Evolutionary conservation across 2,888 invertebrate species (phyloP).

Genomic region (Stenichneumon culpator): DNA sequence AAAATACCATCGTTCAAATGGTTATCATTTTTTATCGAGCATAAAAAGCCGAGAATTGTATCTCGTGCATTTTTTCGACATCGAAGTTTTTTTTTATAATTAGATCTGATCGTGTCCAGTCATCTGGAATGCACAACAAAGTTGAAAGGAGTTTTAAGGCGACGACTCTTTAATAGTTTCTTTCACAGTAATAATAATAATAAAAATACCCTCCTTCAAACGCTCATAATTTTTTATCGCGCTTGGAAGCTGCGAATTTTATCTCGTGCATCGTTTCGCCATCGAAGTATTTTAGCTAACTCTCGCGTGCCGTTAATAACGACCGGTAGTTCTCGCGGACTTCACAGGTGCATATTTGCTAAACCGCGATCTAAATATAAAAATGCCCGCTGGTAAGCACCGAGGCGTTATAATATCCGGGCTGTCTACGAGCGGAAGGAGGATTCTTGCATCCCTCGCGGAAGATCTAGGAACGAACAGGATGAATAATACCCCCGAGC

Average conservation of each 20-base stretch:
- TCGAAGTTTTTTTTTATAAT: no score
- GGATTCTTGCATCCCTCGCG: slow-evolving; percentile 25
- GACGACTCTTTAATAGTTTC: neutral
- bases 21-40: neutral
- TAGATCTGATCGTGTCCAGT: no score
- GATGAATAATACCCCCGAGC: slow-evolving; percentile 13
- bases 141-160: neutral
- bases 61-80: no score
- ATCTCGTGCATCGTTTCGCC: neutral
- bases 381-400: neutral
- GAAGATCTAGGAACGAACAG: slow-evolving; percentile 25
- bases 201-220: neutral
- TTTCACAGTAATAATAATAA: neutral
- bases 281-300: neutral
- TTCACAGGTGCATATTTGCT: slow-evolving; percentile 33
- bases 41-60: neutral
- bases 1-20: no score
- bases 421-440: neutral
- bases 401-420: slow-evolving; percentile 10
- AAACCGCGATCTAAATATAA: slow-evolving; percentile 31
- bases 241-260: neutral
- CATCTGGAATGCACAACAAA: no score
- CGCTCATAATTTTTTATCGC: neutral
- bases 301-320: slow-evolving; percentile 32
- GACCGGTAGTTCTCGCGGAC: neutral